Evolutionary conservation across 2,797 vertebrate species (phyloP), one percentile per base, ranked within the genome.

Genomic region (Nannoperca australis): DNA sequence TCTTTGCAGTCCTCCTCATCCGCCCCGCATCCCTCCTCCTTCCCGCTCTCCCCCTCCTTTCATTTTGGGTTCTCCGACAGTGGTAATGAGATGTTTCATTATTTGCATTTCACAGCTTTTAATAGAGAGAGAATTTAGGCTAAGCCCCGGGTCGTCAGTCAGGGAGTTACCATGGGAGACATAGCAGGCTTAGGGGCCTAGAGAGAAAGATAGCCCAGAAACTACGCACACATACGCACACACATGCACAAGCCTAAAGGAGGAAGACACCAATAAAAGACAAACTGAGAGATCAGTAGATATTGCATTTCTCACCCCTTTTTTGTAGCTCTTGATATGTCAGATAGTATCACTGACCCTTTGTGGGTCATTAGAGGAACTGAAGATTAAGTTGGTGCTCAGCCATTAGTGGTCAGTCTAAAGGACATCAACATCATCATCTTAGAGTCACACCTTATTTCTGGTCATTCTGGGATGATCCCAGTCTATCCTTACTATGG

Each of bases 51-150:
- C 79, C 77, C 76, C 68, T 72, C 81, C 76, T 88, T 90, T 92
- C 90, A 89, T 92, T 91, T 91, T 84, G 88, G 92, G 88, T 94
- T 91, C 92, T 93, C 92, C 86, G 80, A 92, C 92, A 91, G 92
- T 93, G 90, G 91, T 96, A 95, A 96, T 95, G 94, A 95, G 94
- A 95, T 95, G 94, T 95, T 95, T 95, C 92, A 94, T 95, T 95
- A 95, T 95, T 95, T 95, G 94, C 92, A 94, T 94, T 95, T 95
- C 94, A 92, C 93, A 94, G 94, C 95, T 96, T 95, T 95, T 95
- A 95, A 95, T 95, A 95, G 94, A 93, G 93, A 94, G 93, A 94
- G 91, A 95, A 95, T 95, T 95, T 95, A 95, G 94, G 95, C 94
- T 95, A 95, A 95, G 94, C 95, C 93, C 93, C 83, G 89, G 92